These are phyloP conservation scores for Neodiprion lecontei DNA, from an alignment of 1,140 invertebrate genomes.

Conservation along the genomic window DNA sequence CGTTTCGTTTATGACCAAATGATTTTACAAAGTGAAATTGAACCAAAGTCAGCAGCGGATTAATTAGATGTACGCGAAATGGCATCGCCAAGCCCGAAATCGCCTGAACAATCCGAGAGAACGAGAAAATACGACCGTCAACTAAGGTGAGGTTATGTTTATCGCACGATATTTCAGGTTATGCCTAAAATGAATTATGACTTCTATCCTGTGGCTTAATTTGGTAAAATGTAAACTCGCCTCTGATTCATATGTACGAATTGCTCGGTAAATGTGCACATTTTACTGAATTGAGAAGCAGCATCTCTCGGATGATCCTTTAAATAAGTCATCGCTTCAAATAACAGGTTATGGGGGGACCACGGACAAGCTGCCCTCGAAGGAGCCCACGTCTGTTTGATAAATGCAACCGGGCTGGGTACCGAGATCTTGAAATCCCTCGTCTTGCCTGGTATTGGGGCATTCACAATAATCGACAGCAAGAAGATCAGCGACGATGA, in stretches of 20 bases:
- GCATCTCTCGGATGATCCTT: background rate
- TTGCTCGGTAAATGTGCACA: too few relatives aligned
- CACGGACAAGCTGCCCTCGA: slow-evolving; percentile 92
- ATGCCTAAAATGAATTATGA: too few relatives aligned
- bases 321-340: slow-evolving; percentile 10
- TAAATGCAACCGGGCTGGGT: slow-evolving; percentile 93
- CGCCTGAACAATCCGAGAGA: slow-evolving; percentile 81
- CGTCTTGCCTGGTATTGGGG: slow-evolving; percentile 92
- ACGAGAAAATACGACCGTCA: slow-evolving; percentile 89
- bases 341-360: slow-evolving; percentile 91
- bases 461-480: slow-evolving; percentile 96
- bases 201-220: too few relatives aligned
- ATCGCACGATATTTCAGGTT: too few relatives aligned
- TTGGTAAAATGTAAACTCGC: too few relatives aligned
- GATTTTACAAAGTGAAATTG: too few relatives aligned
- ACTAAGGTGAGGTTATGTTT: slow-evolving; percentile 67
- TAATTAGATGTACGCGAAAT: slow-evolving; percentile 48
- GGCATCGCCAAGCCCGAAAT: slow-evolving; percentile 80
- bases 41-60: too few relatives aligned
- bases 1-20: too few relatives aligned
- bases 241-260: too few relatives aligned
- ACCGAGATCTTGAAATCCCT: slow-evolving; percentile 96
- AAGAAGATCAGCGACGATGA: slow-evolving; percentile 87
- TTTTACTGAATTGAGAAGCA: background rate
- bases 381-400: slow-evolving; percentile 87